Percentiles rank a stretch among this genome's conserved stretches.
Conservation (phyloP, 2,888 invertebrate species). For the Cataglyphis albicans region DNA sequence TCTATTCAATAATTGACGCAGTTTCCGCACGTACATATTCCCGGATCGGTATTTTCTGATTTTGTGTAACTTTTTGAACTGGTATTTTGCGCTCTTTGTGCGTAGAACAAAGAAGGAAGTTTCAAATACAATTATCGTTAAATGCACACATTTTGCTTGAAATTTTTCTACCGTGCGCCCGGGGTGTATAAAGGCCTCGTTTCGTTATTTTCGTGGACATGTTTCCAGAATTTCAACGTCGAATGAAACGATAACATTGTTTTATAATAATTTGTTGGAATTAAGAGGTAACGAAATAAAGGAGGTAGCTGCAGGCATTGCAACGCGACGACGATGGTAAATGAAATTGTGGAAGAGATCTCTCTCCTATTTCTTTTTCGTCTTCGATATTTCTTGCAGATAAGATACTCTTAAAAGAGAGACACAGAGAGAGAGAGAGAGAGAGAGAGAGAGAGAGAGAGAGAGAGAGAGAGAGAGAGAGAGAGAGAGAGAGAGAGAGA, state of each 20-base stretch:
- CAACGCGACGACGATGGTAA: constrained; percentile 55
- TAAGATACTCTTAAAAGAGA: neutral
- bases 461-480: no score
- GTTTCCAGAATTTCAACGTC: constrained; percentile 57
- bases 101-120: neutral
- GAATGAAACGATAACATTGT: constrained; percentile 82
- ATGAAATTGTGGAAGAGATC: constrained; percentile 65
- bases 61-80: constrained; percentile 7
- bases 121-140: constrained; percentile 56
- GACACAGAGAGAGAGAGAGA: neutral
- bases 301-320: constrained; percentile 45
- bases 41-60: neutral
- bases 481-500: neutral
- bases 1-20: neutral
- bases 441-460: neutral
- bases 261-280: constrained; percentile 79
- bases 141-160: constrained; percentile 19
- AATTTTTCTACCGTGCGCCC: constrained; percentile 5
- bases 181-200: neutral
- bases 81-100: constrained; percentile 26
- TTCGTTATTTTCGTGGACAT: constrained; percentile 6
- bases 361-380: neutral
- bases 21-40: neutral
- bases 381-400: neutral
- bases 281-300: constrained; percentile 72